Percentiles rank a stretch among this genome's conserved stretches.
These are phyloP conservation scores for Penaeus indicus DNA, from an alignment of 1,140 invertebrate genomes.

Conservation along the genomic window DNA sequence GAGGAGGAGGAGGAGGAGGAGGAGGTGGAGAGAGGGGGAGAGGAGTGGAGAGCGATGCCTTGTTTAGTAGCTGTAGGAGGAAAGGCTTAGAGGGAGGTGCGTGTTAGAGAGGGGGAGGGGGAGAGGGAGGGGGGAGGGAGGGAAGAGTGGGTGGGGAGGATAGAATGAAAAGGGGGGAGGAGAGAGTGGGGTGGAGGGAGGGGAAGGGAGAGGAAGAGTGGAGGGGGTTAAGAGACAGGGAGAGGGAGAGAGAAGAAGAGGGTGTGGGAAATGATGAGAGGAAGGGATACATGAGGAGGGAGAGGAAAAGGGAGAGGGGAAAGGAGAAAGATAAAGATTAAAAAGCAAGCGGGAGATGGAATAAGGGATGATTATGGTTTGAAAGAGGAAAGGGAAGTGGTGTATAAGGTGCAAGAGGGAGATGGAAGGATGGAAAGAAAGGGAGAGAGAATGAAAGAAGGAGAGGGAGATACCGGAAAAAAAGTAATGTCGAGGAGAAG, in stretches of 20 bases:
- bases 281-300: neutral
- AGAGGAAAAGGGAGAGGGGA: constrained; percentile 1
- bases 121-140: neutral
- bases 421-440: too few species aligned
- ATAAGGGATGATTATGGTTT: neutral
- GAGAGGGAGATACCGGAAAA: too few species aligned
- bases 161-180: too few species aligned
- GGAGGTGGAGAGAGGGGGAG: neutral
- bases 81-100: neutral
- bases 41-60: neutral
- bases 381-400: neutral
- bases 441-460: too few species aligned
- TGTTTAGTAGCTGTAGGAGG: too few species aligned
- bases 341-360: neutral
- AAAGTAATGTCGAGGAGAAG: too few species aligned
- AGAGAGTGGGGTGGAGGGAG: neutral
- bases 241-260: constrained; percentile 2
- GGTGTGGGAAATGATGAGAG: neutral
- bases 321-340: constrained; percentile 1
- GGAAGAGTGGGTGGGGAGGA: neutral
- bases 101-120: neutral
- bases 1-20: neutral
- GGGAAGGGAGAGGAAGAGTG: neutral
- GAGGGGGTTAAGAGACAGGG: neutral
- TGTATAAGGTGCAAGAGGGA: too few species aligned